Base-by-base conservation (phyloP, 2,888 invertebrate genomes). In the Zhengitettix transpicula region DNA sequence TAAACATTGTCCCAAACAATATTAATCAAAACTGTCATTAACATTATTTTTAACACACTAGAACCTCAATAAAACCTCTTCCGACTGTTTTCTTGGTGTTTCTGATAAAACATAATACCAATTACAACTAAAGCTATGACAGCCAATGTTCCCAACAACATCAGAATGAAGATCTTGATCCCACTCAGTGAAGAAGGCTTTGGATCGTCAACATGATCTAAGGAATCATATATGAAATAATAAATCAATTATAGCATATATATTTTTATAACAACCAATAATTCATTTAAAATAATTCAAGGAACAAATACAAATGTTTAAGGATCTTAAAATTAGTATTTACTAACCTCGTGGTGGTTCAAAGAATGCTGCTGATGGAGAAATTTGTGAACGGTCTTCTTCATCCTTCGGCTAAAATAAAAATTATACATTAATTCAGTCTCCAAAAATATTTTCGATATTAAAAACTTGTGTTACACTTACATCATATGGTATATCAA, bases 61-160 rank as follows among this genome's bases (percentile, higher is more conserved):
- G 1, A 47, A n/a, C 5, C 11, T 74, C 74, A 87, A 70, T 87
- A 85, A 74, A 93, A 87, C 68, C 95, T 81, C 75, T 97, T 97
- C 68, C 92, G 81, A 62, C 85, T 85, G 65, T 89, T 86, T 70
- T 93, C 91, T 71, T 91, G 89, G 62, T 88, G 84, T 71, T 95
- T 95, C 72, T 94, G 92, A 72, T 95, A 95, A 72, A 91, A 87
- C 79, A 95, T 88, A 63, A 96, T 87, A 41, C 89, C 94, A 59
- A 95, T 81, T 5, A 95, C 88, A 0, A 89, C 85, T 64, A 88
- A 81, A 0, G 86, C 89, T 53, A 91, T 87, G 11, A 95, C 73
- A 3, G 86, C 87, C 40, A 97, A 78, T 58, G 95, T 84, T 14
- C 87, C 86, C 58, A 88, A 78, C 66, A 98, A 78, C 76, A 97